Evolutionary conservation across 2,888 invertebrate species (phyloP).

Genomic region (Lasiommata megera): DNA sequence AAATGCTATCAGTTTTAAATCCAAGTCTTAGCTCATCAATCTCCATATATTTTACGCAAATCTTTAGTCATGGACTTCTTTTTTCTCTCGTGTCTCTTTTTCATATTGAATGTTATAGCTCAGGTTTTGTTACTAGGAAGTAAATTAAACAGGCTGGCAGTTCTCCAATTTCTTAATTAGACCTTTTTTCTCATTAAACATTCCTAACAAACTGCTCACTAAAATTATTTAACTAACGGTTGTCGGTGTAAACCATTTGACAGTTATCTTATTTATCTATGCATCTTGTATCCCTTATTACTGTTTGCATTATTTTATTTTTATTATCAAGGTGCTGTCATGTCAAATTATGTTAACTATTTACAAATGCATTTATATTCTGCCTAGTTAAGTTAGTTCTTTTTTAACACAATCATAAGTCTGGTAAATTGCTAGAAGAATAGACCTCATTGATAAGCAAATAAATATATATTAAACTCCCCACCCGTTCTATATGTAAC

Average conservation of each 20-base stretch:
- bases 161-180: slow-evolving; percentile 25
- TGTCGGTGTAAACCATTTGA: background rate
- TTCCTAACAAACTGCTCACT: background rate
- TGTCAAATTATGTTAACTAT: no score
- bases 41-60: background rate
- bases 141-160: slow-evolving; percentile 17
- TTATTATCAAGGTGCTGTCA: no score
- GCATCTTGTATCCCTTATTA: background rate
- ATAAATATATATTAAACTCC: no score
- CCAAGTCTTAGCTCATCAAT: background rate
- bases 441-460: no score
- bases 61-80: background rate
- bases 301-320: no score
- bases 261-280: background rate
- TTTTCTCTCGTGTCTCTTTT: background rate
- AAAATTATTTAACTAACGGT: background rate
- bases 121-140: background rate
- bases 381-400: no score
- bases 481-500: no score
- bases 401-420: no score
- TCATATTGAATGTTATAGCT: background rate
- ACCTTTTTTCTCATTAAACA: slow-evolving; percentile 17
- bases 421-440: no score
- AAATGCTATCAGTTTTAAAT: slow-evolving; percentile 1
- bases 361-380: no score